phyloP scores from a whole-genome alignment of 2,113 vertebrate species.

The Apteryx owenii region DNA sequence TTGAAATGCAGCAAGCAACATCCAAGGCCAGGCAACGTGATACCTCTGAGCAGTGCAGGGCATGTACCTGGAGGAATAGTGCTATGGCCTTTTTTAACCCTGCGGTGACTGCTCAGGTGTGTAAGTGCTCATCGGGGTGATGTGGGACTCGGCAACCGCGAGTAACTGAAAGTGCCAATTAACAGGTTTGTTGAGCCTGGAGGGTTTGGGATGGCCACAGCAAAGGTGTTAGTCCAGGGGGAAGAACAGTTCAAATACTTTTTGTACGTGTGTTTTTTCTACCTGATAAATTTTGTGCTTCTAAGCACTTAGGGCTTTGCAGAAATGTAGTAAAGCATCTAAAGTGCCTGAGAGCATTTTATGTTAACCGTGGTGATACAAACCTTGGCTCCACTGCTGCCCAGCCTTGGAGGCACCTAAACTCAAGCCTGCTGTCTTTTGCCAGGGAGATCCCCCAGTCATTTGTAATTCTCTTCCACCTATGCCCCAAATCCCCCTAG shows the following conservation, averaged over 20 bases:
- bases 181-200: neutral
- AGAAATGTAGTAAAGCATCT: neutral
- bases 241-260: neutral
- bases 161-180: neutral
- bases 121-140: neutral
- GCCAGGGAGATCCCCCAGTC: neutral
- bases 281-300: neutral
- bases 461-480: neutral
- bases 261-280: neutral
- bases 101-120: neutral
- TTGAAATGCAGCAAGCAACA: neutral
- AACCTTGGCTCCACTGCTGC: neutral
- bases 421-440: neutral
- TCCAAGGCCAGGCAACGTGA: neutral
- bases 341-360: neutral
- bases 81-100: neutral
- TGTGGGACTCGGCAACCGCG: neutral
- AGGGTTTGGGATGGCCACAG: accelerated
- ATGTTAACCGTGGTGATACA: neutral
- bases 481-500: neutral
- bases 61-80: neutral
- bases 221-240: neutral
- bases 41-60: accelerated
- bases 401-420: neutral
- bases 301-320: neutral